Evolutionary conservation across 1,140 invertebrate species (phyloP).

Genomic region (Drosophila ironensis): DNA sequence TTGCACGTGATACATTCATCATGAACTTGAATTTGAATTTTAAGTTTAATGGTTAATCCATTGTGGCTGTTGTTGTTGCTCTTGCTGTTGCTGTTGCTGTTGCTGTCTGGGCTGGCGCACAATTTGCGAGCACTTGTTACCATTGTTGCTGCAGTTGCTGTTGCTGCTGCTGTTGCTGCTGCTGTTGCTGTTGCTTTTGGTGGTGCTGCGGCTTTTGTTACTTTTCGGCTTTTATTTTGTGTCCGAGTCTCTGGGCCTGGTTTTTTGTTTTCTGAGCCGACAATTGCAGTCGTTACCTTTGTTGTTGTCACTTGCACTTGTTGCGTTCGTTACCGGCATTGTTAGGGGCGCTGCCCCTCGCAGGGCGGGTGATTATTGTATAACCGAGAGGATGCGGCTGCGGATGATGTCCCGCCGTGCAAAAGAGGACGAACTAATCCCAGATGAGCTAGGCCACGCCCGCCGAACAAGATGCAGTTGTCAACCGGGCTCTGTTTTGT

Average conservation of each 20-base stretch:
- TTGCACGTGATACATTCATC: conserved; percentile 81
- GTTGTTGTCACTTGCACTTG: conserved; percentile 70
- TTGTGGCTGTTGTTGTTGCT: conserved; percentile 48
- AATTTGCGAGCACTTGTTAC: conserved; percentile 71
- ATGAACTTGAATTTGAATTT: conserved; percentile 82
- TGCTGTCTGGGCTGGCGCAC: conserved; percentile 37
- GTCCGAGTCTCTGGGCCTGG: conserved; percentile 3
- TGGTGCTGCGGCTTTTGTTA: too few species aligned
- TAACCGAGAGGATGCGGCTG: conserved; percentile 19
- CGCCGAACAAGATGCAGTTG: conserved; percentile 5
- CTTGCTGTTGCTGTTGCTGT: conserved; percentile 18
- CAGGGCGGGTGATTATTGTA: conserved; percentile 42
- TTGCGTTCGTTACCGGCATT: conserved; percentile 21
- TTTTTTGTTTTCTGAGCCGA: conserved; percentile 13
- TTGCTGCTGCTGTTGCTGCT: background rate
- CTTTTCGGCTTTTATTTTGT: conserved; percentile 5
- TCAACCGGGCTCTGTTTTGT: conserved; percentile 7
- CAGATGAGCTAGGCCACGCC: conserved; percentile 26
- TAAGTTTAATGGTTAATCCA: conserved; percentile 78
- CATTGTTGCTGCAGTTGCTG: conserved; percentile 28
- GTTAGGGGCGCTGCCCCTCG: conserved; percentile 8
- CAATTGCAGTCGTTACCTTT: conserved; percentile 21
- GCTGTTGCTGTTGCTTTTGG: conserved; percentile 13
- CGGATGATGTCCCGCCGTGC: conserved; percentile 3
- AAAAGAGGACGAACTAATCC: conserved; percentile 11